These are phyloP conservation scores for Choristoneura rosaceana DNA, from an alignment of 2,888 invertebrate genomes.

Conservation along the genomic window DNA sequence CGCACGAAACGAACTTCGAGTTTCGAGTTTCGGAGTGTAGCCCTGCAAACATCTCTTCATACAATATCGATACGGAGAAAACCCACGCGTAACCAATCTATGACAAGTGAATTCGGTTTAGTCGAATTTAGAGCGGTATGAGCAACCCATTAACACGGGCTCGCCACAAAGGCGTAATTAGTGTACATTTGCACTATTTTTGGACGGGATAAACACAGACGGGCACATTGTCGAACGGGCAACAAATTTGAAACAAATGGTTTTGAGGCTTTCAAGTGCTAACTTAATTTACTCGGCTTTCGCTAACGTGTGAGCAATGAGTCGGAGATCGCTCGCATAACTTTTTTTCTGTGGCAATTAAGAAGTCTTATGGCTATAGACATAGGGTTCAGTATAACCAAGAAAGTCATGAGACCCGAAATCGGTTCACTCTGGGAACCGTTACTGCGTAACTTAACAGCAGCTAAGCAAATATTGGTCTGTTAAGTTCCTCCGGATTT, in stretches of 20 bases:
- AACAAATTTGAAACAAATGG: constrained; percentile 82
- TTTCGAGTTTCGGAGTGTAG: too few species aligned
- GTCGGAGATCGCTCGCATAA: constrained; percentile 58
- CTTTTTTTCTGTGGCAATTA: constrained; percentile 51
- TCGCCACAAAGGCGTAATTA: constrained; percentile 77
- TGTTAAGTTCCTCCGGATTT: constrained; percentile 15
- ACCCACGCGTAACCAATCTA: constrained; percentile 25
- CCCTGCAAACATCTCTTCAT: neutral
- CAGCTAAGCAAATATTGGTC: constrained; percentile 40
- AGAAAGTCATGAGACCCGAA: constrained; percentile 59
- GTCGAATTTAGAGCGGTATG: constrained; percentile 71
- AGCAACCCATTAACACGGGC: constrained; percentile 74
- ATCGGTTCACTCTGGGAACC: constrained; percentile 59
- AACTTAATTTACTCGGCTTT: constrained; percentile 83
- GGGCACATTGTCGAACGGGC: constrained; percentile 73
- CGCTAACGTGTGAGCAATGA: constrained; percentile 82
- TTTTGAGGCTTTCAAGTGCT: constrained; percentile 73
- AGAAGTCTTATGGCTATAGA: constrained; percentile 17
- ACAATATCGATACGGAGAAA: constrained; percentile 6
- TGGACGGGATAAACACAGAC: constrained; percentile 82
- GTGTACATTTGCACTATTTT: constrained; percentile 83
- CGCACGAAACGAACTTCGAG: too few species aligned
- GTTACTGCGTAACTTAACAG: constrained; percentile 51
- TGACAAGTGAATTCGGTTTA: constrained; percentile 54
- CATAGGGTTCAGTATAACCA: constrained; percentile 27